These are phyloP conservation scores for Plotosus lineatus DNA, from an alignment of 2,113 vertebrate species.

Conservation along the genomic window DNA sequence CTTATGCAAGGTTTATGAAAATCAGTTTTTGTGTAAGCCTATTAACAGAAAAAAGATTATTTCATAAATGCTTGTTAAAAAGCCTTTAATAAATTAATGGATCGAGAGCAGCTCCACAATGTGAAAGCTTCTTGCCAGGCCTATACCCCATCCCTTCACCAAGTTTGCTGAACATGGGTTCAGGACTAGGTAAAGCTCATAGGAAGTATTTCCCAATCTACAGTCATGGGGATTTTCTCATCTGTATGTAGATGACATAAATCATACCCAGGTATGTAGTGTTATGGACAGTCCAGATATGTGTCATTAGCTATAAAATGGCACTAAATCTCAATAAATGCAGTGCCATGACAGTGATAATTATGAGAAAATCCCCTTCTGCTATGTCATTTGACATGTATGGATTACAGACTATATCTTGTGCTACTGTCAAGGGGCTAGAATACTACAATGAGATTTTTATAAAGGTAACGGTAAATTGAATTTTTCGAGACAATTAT, in stretches of 20 bases:
- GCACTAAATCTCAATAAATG: background rate
- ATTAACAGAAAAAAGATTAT: too few relatives aligned
- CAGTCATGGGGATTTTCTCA: too few relatives aligned
- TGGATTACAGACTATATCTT: slow-evolving; percentile 7
- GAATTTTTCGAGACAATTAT: background rate
- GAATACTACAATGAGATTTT: background rate
- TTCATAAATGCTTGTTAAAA: too few relatives aligned
- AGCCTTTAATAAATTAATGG: too few relatives aligned
- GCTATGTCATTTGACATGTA: background rate
- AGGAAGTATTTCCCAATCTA: background rate
- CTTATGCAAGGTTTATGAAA: too few relatives aligned
- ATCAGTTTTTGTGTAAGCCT: too few relatives aligned
- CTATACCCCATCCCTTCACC: too few relatives aligned
- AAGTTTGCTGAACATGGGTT: too few relatives aligned
- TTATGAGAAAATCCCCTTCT: background rate
- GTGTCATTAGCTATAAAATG: background rate
- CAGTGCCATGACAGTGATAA: background rate
- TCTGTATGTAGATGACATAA: background rate
- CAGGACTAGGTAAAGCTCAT: background rate
- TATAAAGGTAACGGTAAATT: background rate
- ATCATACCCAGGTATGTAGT: background rate
- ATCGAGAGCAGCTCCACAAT: too few relatives aligned
- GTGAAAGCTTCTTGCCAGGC: too few relatives aligned
- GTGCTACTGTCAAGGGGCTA: background rate
- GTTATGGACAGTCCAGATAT: background rate